Evolutionary conservation across 2,113 vertebrate species (phyloP).

Genomic region (Catharus bicknelli): DNA sequence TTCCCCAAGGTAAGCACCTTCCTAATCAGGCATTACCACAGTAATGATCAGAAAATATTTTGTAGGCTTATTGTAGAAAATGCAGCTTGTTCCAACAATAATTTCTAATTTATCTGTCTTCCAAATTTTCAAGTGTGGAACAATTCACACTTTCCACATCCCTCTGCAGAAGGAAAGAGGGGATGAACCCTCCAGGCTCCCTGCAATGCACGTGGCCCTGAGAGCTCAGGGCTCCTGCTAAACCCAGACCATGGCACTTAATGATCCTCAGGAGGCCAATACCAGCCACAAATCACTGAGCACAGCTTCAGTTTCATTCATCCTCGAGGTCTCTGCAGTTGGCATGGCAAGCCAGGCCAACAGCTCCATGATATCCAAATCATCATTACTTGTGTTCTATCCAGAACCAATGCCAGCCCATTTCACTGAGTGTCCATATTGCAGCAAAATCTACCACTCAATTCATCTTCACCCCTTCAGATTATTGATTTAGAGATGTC

Average conservation of each 20-base stretch:
- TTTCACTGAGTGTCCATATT: background rate
- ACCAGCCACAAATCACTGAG: background rate
- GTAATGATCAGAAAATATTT: background rate
- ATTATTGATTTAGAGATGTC: background rate
- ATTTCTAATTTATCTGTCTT: background rate
- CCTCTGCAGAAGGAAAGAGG: background rate
- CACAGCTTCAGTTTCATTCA: background rate
- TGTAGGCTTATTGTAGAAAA: background rate
- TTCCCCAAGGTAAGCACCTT: background rate
- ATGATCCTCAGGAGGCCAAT: background rate
- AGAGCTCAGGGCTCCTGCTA: background rate
- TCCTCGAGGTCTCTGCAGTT: background rate
- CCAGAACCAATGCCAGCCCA: background rate
- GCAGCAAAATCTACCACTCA: background rate
- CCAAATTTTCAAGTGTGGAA: background rate
- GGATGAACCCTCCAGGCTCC: background rate
- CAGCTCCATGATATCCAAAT: background rate
- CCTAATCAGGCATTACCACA: background rate
- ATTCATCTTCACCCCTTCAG: background rate
- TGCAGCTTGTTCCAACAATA: background rate
- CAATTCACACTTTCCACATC: background rate
- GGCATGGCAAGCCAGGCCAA: background rate
- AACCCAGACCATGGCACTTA: background rate
- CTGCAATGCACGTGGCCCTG: accelerated
- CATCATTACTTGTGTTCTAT: background rate